Conservation (phyloP, 2,888 invertebrate genomes). For the Drosophila paracracens region DNA sequence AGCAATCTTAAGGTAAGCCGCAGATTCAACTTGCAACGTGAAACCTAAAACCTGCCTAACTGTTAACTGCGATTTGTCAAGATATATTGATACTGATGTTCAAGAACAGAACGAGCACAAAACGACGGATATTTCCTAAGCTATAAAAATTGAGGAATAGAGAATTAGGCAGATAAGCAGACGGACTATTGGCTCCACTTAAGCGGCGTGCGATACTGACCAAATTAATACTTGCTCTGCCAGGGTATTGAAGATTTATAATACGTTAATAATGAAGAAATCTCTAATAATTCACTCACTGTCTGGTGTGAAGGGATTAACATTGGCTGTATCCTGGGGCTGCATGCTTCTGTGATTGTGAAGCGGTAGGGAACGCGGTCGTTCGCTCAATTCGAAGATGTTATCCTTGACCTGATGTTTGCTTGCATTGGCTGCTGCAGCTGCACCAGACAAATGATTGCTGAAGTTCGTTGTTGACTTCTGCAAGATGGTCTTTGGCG, state of each 20-base stretch:
- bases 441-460: conserved; percentile 79
- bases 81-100: no score
- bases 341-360: conserved; percentile 80
- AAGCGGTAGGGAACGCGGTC: conserved; percentile 84
- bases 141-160: background rate
- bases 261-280: background rate
- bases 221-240: background rate
- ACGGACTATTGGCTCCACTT: background rate
- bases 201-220: background rate
- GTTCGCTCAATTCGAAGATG: conserved; percentile 73
- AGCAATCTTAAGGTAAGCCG: background rate
- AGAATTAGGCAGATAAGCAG: background rate
- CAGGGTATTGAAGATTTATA: background rate
- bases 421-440: conserved; percentile 59
- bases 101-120: no score
- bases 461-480: conserved; percentile 87
- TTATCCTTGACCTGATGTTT: conserved; percentile 48
- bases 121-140: background rate
- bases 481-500: conserved; percentile 90
- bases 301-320: conserved; percentile 94
- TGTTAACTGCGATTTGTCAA: background rate
- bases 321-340: conserved; percentile 87
- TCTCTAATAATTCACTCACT: conserved; percentile 85
- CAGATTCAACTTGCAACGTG: no score
- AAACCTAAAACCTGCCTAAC: no score